Base-by-base conservation (phyloP, 2,113 vertebrate species). In the Cochlearius cochlearius region DNA sequence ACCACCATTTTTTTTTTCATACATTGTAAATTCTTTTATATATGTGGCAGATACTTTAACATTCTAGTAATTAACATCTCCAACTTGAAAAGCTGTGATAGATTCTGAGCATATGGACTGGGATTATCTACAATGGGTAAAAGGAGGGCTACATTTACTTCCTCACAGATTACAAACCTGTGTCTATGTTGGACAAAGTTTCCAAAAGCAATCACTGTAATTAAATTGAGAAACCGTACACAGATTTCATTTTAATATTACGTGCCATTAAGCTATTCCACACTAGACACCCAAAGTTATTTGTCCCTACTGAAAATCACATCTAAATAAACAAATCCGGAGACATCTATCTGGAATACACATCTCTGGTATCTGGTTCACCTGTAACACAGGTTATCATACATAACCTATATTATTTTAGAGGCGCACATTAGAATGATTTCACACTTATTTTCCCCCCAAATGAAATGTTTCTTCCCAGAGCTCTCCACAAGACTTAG, bases 391-490 rank as follows among this genome's bases (percentile, higher is more conserved):
- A 78, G 7, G 3, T 55, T 86, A 15, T 52, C 10, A 34, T 43
- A 60, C 9, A 39, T 34, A 72, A 50, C 2, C 0, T 62, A 7
- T 32, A 20, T 43, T 79, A 38, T 86, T 79, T 63, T 39, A 84
- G 7, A 94, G 22, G 36, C 53, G 3, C 4, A 52, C 3, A 38
- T 68, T 67, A 59, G 86, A 80, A 81, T 63, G 0, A 4, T 63
- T 90, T 55, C 64, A 25, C 11, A 30, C 8, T 1, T 58, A 18
- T 49, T 87, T 64, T 6, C 0, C 1, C 8, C 9, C 2, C 4
- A 26, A 60, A 62, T 50, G 60, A 26, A 36, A 4, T 62, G 3
- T 18, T 81, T 55, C 12, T 68, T 91, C 21, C 34, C 67, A 45
- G 13, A 69, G 27, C 14, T 68, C 23, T 11, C 7, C 26, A 45